Evolutionary conservation across 2,113 vertebrate genomes (phyloP).

Genomic region (Empidonax traillii): DNA sequence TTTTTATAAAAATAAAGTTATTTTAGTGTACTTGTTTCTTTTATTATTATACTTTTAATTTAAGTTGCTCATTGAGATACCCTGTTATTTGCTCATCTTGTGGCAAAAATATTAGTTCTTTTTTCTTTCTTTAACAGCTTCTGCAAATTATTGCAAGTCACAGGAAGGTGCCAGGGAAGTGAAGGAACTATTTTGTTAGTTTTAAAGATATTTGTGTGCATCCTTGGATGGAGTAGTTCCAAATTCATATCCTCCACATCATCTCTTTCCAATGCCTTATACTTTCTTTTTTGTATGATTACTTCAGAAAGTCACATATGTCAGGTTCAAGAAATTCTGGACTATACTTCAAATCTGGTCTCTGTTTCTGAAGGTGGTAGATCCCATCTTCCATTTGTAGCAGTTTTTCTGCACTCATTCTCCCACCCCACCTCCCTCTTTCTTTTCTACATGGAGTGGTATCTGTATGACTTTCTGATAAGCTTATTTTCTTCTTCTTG

Average conservation of each 20-base stretch:
- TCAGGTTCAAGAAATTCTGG: neutral
- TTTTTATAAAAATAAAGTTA: neutral
- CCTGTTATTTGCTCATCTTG: neutral
- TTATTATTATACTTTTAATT: neutral
- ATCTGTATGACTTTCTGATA: neutral
- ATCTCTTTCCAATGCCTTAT: neutral
- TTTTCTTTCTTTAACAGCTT: neutral
- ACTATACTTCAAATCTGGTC: neutral
- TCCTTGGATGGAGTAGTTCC: neutral
- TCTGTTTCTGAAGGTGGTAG: neutral
- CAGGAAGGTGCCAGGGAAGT: neutral
- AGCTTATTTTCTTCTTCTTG: neutral
- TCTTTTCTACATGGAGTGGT: neutral
- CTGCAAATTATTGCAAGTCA: neutral
- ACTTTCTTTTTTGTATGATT: neutral
- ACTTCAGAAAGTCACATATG: neutral
- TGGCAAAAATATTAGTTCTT: neutral
- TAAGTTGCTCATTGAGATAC: neutral
- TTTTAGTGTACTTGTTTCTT: neutral
- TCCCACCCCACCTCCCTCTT: fast-evolving
- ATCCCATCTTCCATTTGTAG: neutral
- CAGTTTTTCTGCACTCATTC: neutral
- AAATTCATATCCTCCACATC: neutral
- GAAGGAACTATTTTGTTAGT: neutral
- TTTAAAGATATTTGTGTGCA: neutral